Base-by-base conservation (phyloP, 2,888 invertebrate genomes). In the Bembecia ichneumoniformis region DNA sequence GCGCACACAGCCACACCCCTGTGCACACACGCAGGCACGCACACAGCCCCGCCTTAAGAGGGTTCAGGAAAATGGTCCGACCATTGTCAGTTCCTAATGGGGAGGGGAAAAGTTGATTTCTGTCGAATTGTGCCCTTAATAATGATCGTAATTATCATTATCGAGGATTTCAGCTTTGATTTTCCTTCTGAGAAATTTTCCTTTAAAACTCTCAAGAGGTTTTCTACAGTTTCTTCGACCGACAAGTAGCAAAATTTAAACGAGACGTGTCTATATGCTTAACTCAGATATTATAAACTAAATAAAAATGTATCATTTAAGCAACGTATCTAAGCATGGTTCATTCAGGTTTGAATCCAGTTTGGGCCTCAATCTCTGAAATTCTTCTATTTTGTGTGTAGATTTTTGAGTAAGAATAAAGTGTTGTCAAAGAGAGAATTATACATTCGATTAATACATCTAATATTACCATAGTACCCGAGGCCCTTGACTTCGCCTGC, bases 61-160 rank as follows among this genome's bases (percentile, higher is more conserved):
- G 71, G 70, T 65, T 76, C 68, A 68, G 77, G 71, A 70, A 79
- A 82, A 82, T 80, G 76, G 77, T 68, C 66, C 70, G 61, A 60
- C 78, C 74, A 82, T 84, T 84, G 84, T 84, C 77, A 76, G 68
- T 65, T 67, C 60, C 73, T 79, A 79, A 82, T 82, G 74, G 77
- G 72, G 61, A 71, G 66, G 69, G 79, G 28, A 81, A 80, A 76
- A 81, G 77, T 82, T 76, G 74, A 79, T 77, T 77, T 75, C 67
- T 67, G 68, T 73, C 74, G 77, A 81, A 81, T 79, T 75, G 73
- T 77, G 72, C 74, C 68, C 59, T 71, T 77, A 74, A 75, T 79
- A 81, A 80, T 77, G 70, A 74, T 74, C 68, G 65, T 77, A 82
- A 84, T 84, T 83, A 82, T 76, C 75, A 70, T 67, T 71, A 75